phyloP scores from a whole-genome alignment of 2,113 vertebrate genomes.

The Nicator chloris region DNA sequence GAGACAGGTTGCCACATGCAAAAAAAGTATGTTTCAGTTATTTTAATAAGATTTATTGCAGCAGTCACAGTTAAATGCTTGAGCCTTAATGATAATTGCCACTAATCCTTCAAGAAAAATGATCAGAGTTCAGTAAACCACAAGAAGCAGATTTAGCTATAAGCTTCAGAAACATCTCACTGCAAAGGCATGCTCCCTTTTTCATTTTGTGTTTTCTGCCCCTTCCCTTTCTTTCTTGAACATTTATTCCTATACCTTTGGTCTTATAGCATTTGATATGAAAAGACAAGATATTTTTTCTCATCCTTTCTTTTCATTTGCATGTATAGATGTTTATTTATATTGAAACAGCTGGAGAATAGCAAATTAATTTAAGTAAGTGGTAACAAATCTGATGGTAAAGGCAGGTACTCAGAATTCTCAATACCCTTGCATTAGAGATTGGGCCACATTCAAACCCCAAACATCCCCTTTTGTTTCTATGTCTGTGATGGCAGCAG shows the following conservation, averaged over 20 bases:
- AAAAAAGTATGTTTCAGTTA: slow-evolving; percentile 91
- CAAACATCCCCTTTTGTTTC: background rate
- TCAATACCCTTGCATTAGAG: background rate
- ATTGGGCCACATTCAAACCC: background rate
- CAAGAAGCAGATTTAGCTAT: slow-evolving; percentile 68
- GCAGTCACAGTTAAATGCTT: slow-evolving; percentile 90
- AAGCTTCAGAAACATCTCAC: slow-evolving; percentile 55
- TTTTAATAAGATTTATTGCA: slow-evolving; percentile 97
- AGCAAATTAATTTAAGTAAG: background rate
- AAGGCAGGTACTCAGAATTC: background rate
- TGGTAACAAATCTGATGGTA: background rate
- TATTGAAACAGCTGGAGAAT: background rate
- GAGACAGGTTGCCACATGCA: slow-evolving; percentile 95
- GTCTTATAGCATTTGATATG: background rate
- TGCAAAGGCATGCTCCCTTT: slow-evolving; percentile 60
- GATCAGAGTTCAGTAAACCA: slow-evolving; percentile 79
- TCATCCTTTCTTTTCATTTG: slow-evolving; percentile 51
- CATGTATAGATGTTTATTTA: background rate
- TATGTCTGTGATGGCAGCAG: background rate
- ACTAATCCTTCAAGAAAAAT: slow-evolving; percentile 86
- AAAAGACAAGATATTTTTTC: slow-evolving; percentile 25
- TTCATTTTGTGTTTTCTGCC: background rate
- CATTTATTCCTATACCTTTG: background rate
- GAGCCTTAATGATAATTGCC: slow-evolving; percentile 92
- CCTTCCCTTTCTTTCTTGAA: background rate